phyloP scores from a whole-genome alignment of 2,797 vertebrate species.

The Tympanoctomys barrerae region DNA sequence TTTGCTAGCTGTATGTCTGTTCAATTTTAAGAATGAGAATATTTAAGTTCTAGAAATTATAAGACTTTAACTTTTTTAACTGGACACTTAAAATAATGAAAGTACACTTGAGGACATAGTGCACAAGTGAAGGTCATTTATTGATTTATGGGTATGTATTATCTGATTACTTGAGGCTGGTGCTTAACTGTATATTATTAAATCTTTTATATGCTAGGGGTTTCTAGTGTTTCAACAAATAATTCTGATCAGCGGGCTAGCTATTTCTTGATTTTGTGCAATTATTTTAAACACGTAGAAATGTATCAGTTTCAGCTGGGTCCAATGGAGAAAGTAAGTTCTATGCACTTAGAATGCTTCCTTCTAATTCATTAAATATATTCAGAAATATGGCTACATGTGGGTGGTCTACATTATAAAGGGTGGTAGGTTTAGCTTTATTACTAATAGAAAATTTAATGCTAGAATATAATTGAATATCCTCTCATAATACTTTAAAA shows the following conservation, averaged over 20 bases:
- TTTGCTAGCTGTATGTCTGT: neutral
- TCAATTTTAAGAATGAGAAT: conserved; percentile 51
- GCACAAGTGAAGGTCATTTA: conserved; percentile 35
- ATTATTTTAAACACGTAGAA: conserved; percentile 42
- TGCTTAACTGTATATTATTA: neutral
- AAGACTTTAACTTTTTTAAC: neutral
- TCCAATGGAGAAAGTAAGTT: neutral
- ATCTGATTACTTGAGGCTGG: neutral
- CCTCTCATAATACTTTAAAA: neutral
- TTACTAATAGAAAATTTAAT: neutral
- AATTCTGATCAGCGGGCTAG: neutral
- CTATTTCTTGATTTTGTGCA: neutral
- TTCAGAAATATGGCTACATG: neutral
- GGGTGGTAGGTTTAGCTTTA: neutral
- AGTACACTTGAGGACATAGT: neutral
- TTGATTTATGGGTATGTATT: neutral
- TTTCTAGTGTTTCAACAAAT: neutral
- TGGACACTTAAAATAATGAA: conserved; percentile 17
- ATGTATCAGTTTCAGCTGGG: neutral
- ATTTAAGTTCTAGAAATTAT: neutral
- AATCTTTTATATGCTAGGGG: neutral
- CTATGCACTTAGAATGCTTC: neutral
- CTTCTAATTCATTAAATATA: neutral
- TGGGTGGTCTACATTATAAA: neutral
- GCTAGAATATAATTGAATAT: neutral